Base-by-base conservation (phyloP, 2,113 vertebrate genomes). In the Pardalotus punctatus region DNA sequence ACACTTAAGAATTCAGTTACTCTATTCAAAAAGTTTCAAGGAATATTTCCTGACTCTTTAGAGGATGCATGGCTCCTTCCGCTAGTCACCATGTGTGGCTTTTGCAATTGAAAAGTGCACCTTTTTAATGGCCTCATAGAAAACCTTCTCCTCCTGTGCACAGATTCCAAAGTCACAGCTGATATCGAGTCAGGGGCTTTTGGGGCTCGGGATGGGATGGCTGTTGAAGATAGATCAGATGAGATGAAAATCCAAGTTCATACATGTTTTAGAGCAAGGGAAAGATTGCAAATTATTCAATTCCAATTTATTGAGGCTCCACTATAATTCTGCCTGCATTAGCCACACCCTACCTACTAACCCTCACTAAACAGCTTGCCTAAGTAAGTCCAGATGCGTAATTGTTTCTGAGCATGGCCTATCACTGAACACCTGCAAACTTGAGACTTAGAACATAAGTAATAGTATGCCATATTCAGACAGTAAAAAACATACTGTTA, bases 381-480 rank as follows among this genome's bases (percentile, higher is more conserved):
- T 80, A 81, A 91, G 3, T 81, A 23, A 60, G 14, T 54, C 83
- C 96, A 96, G 86, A 93, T 95, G 86, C 14, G 5, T 12, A 71
- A 71, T 36, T 61, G 66, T 31, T 62, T 60, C 66, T 16, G 29
- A 35, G 19, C 36, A 23, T 20, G 82, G 12, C 11, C 64, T 45
- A 81, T 36, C 40, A 35, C 54, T 60, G 31, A 88, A 86, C 86
- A 94, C 79, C 88, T 93, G 88, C 57, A 88, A 65, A 67, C 50
- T 77, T 38, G 28, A 80, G 40, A 69, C 93, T 89, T 20, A 79
- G 38, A 80, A 81, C 12, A 23, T 7, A 85, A 65, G 51, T 33
- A 77, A 86, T 53, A 53, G 15, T 60, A 62, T 38, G 33, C 54
- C 23, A 51, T 40, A 51, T 86, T 69, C 92, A 91, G 90, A 86